Base-by-base conservation (phyloP, 2,797 vertebrate species). In the Kryptopterus vitreolus region DNA sequence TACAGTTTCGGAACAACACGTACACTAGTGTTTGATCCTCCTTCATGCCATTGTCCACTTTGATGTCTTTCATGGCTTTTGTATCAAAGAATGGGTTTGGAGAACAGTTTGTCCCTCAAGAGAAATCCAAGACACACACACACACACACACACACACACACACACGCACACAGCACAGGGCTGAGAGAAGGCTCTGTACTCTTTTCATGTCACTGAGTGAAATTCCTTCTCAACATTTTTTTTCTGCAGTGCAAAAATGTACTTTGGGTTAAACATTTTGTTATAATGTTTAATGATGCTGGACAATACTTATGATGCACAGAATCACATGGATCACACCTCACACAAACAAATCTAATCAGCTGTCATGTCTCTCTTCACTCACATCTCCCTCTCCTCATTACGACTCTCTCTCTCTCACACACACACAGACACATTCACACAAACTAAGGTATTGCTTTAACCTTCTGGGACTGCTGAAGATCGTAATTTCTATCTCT, bases 1-100 rank as follows among this genome's bases (percentile, higher is more conserved):
- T 20, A 29, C 13, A 69, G 43, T 52, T 52, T 11, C 4, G 18
- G 29, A 43, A 58, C 58, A 59, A 58, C 13, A 43, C 7, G 12
- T 26, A n/a, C 12, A 58, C 38, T 26, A 26, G 8, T 58, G 71
- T 74, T 43, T 74, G 71, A 74, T 74, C 35, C 72, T 43, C n/a
- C 53, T 58, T 58, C 35, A 46, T 26, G 55, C 29, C 55, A 38
- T 52, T 72, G 31, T 46, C 31, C 16, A 53, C 58, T 73, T 79
- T 79, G 29, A 79, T 38, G 58, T 16, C 52, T 78, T 78, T 50
- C 66, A 24, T 46, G 53, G 13, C 58, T 69, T 73, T 78, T 81
- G 61, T 38, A 58, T 65, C 26, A 52, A 82, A 82, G 83, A 89
- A 87, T 89, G 84, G 86, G 78, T 86, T 24, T 76, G 59, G 31